phyloP scores from a whole-genome alignment of 2,113 vertebrate genomes.

The Calyptommatus sinebrachiatus region DNA sequence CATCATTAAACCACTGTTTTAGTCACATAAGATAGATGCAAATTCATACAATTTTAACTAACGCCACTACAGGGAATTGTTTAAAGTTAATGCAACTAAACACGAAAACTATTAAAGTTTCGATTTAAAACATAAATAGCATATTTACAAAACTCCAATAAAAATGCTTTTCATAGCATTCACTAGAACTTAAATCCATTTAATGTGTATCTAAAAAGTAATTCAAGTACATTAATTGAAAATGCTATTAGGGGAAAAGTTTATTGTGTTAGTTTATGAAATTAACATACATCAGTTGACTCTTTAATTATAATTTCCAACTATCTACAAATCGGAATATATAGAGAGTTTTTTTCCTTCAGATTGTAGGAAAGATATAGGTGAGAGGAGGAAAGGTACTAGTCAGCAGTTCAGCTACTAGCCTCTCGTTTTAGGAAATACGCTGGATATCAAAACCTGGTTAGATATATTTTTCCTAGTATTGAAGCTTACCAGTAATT shows the following conservation, averaged over 20 bases:
- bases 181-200: not conserved
- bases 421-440: too few species aligned
- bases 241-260: not conserved
- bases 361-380: too few species aligned
- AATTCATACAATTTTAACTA: conserved; percentile 25
- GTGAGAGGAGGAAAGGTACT: too few species aligned
- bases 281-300: too few species aligned
- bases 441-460: too few species aligned
- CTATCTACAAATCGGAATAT: too few species aligned
- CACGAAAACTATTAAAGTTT: conserved; percentile 2
- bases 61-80: not conserved
- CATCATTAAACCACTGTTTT: not conserved
- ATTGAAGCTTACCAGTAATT: too few species aligned
- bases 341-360: too few species aligned
- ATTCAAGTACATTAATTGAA: not conserved
- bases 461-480: too few species aligned
- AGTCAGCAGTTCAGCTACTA: too few species aligned
- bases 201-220: not conserved
- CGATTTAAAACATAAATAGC: not conserved
- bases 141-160: conserved; percentile 22
- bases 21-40: conserved; percentile 1
- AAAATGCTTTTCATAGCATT: not conserved
- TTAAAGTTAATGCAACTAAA: conserved; percentile 8
- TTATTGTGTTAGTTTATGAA: not conserved
- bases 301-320: too few species aligned